phyloP scores from a whole-genome alignment of 2,113 vertebrate genomes.

The Lamprotornis superbus region DNA sequence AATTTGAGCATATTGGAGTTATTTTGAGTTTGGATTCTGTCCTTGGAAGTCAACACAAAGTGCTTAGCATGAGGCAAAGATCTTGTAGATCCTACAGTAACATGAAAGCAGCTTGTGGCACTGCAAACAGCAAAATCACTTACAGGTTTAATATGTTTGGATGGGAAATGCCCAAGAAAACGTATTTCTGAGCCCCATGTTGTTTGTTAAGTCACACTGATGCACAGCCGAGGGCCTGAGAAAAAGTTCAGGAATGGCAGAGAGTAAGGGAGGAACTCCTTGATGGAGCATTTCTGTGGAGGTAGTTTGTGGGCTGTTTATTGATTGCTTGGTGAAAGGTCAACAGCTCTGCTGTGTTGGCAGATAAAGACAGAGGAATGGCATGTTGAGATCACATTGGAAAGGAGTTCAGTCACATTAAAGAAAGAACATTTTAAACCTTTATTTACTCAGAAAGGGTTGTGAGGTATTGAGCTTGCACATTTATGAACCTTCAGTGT shows the following conservation, averaged over 20 bases:
- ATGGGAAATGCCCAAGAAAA: not conserved
- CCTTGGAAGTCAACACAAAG: not conserved
- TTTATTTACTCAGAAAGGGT: constrained; percentile 59
- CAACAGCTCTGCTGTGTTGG: constrained; percentile 47
- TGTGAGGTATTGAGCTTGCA: constrained; percentile 37
- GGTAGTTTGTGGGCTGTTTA: constrained; percentile 48
- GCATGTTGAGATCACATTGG: constrained; percentile 53
- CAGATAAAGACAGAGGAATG: constrained; percentile 65
- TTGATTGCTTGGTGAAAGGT: constrained; percentile 58
- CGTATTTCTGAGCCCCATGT: not conserved
- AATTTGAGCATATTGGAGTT: not conserved
- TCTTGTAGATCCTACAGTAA: not conserved
- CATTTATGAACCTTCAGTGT: constrained; percentile 25
- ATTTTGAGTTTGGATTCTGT: not conserved
- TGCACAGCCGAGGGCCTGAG: not conserved
- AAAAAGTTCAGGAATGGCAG: not conserved
- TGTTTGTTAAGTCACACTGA: not conserved
- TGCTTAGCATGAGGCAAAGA: not conserved
- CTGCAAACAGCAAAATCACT: not conserved
- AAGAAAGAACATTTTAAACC: constrained; percentile 42
- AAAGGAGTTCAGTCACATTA: constrained; percentile 52
- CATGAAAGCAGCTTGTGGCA: not conserved
- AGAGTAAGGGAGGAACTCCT: not conserved
- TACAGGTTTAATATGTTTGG: not conserved
- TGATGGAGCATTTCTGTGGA: not conserved